Conservation (phyloP, 2,113 vertebrate genomes). For the Bubo scandiacus region DNA sequence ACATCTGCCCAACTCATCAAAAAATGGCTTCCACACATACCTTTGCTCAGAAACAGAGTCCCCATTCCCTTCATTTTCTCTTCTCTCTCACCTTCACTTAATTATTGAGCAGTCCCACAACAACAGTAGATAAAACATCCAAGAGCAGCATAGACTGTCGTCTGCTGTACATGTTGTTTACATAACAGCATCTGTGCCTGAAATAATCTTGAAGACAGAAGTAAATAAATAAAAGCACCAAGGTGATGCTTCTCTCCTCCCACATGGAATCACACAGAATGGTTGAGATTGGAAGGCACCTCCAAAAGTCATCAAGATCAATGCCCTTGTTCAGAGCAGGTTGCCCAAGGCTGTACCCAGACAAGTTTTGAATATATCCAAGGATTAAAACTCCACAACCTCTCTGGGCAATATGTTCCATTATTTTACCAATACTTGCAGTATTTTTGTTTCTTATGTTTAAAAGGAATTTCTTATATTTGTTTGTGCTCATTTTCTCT, state of each 20-base stretch:
- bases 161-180: neutral
- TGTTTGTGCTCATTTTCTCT: neutral
- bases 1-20: neutral
- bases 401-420: neutral
- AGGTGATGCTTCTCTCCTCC: neutral
- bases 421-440: neutral
- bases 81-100: neutral
- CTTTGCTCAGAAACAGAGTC: neutral
- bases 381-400: neutral
- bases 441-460: neutral
- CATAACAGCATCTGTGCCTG: neutral
- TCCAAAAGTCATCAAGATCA: neutral
- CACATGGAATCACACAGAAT: neutral
- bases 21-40: neutral
- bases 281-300: neutral
- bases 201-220: neutral
- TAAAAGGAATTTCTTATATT: neutral
- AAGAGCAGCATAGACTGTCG: neutral
- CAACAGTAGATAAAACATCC: neutral
- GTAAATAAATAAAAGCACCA: neutral
- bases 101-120: neutral
- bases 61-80: neutral
- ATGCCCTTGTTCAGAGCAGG: neutral
- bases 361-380: neutral
- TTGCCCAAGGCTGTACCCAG: neutral